Conservation (phyloP, 1,140 invertebrate species). For the Halyomorpha halys region DNA sequence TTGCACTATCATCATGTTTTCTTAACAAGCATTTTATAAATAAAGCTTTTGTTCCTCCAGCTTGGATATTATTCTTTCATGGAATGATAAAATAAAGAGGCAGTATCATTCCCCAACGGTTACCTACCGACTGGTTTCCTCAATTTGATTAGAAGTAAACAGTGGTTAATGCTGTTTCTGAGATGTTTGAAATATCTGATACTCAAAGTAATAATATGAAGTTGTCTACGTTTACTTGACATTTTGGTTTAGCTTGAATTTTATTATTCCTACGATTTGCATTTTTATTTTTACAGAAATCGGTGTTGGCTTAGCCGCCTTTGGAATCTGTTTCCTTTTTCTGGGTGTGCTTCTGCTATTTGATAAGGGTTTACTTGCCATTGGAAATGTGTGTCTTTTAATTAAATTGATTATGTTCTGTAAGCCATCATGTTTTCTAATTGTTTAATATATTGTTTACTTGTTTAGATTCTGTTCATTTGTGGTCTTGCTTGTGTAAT, state of each 20-base stretch:
- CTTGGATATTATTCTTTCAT: too few relatives aligned
- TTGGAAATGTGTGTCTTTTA: constrained; percentile 82
- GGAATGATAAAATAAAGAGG: too few relatives aligned
- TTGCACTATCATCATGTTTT: too few relatives aligned
- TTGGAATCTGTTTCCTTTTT: constrained; percentile 92
- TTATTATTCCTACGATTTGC: background rate
- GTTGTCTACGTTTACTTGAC: too few relatives aligned
- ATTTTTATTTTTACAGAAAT: constrained; percentile 62
- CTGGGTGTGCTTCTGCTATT: constrained; percentile 90
- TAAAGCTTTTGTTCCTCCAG: too few relatives aligned
- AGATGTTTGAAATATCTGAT: constrained; percentile 12
- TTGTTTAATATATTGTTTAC: background rate
- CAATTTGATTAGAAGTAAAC: too few relatives aligned
- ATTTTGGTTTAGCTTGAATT: too few relatives aligned
- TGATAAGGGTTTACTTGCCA: constrained; percentile 94
- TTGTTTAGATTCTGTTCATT: constrained; percentile 83
- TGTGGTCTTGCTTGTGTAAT: constrained; percentile 91
- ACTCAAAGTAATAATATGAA: constrained; percentile 3
- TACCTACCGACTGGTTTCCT: too few relatives aligned
- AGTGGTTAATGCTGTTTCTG: too few relatives aligned
- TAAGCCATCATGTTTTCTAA: background rate
- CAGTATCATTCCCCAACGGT: too few relatives aligned
- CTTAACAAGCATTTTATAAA: too few relatives aligned
- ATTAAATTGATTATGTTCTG: background rate
- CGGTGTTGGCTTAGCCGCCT: constrained; percentile 90